Evolutionary conservation across 92 coral and sea anemone species (phyloP).

Genomic region (Heliopora coerulea): DNA sequence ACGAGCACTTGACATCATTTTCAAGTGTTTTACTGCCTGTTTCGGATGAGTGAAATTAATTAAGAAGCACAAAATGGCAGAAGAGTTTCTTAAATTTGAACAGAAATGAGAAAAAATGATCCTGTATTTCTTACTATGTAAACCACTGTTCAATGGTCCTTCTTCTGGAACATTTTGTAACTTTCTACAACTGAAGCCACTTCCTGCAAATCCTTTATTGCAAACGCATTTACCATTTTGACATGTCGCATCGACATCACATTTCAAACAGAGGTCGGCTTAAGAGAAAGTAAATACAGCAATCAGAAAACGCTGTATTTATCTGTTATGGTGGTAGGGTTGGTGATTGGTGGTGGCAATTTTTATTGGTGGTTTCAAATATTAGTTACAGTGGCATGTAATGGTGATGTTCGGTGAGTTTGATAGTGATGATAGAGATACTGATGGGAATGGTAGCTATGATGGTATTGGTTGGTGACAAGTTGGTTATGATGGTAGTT

Average conservation of each 20-base stretch:
- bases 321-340: no score
- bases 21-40: no score
- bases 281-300: slow-evolving; percentile 8
- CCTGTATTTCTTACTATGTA: slow-evolving; percentile 25
- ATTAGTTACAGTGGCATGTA: no score
- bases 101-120: no score
- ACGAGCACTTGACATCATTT: no score
- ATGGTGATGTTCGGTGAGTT: no score
- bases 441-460: not conserved
- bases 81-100: no score
- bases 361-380: no score
- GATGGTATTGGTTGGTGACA: not conserved
- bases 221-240: slow-evolving; percentile 87
- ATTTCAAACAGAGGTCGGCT: slow-evolving; percentile 94
- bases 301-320: not conserved
- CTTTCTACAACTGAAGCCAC: slow-evolving; percentile 75
- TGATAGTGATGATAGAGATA: not conserved
- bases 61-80: no score
- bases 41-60: no score
- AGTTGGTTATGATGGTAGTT: no score
- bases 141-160: not conserved
- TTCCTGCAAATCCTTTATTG: slow-evolving; percentile 76
- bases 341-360: no score
- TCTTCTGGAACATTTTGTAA: not conserved
- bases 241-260: slow-evolving; percentile 88